Percentiles rank a stretch among this genome's conserved stretches.
Conservation (phyloP, 2,797 vertebrate genomes). For the Macropus fuliginosus region DNA sequence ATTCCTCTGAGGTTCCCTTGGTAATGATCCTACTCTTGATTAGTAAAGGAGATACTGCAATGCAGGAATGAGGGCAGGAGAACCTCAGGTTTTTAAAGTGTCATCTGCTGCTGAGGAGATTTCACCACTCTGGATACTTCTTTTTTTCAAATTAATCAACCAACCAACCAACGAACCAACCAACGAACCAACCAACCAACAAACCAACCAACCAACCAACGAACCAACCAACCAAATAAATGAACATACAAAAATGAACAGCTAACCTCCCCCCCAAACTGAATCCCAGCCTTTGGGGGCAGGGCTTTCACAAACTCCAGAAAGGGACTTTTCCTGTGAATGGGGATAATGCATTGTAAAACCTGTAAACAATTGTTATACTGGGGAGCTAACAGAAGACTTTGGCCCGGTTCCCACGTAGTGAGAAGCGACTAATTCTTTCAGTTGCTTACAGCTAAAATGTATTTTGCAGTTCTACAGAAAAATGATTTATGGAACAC, state of each 20-base stretch:
- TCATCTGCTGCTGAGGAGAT: conserved; percentile 24
- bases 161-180: neutral
- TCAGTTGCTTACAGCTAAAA: neutral
- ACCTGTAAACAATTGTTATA: neutral
- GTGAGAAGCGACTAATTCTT: neutral
- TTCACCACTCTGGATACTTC: neutral
- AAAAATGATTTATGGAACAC: neutral
- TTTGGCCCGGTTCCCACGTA: neutral
- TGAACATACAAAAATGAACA: neutral
- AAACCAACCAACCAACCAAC: neutral
- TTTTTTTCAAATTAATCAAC: neutral
- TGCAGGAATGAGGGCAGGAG: neutral
- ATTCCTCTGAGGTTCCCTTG: neutral
- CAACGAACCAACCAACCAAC: neutral
- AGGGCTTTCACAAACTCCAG: neutral
- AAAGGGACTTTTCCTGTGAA: neutral
- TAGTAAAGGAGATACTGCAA: neutral
- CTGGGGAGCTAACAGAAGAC: neutral
- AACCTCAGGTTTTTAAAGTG: neutral
- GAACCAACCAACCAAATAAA: neutral
- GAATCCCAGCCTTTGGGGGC: neutral
- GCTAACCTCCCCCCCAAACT: neutral
- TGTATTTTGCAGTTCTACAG: neutral
- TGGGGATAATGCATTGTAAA: neutral
- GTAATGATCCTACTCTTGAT: neutral